Base-by-base conservation (phyloP, 23 tunicate species). In the Styela clava region DNA sequence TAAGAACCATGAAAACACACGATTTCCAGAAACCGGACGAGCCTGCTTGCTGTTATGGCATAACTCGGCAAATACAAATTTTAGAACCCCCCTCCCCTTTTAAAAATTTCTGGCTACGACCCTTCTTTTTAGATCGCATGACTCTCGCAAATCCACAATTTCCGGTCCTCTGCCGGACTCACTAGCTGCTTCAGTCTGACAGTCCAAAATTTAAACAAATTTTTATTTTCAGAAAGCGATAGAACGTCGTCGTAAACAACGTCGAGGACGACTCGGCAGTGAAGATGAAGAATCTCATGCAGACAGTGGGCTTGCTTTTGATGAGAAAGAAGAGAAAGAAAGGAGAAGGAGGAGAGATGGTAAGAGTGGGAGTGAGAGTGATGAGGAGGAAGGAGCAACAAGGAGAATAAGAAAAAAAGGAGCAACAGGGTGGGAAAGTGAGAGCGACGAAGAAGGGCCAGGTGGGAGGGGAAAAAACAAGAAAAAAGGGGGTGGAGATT, bases 251-350 rank as follows among this genome's bases (percentile, higher is more conserved):
- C 83, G 83, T 21, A 76, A 76, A 52, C 27, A 27, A 44, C 52
- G 81, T 21, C 35, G 81, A 22, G 78, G 25, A 16, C 52, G 68
- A 23, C 33, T 79, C 21, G 87, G 79, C n/a, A 82, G 87, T 63
- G 87, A 88, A 27, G 88, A 88, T 24, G 95, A 89, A 2, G 70
- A 80, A 25, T 85, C 83, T 9, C 31, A 87, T 27, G 97, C 97
- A 19, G 97, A 91, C 83, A 81, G 87, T 71, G 97, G 97, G 3
- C 85, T 91, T 34, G 97, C 97, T 3, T 91, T 91, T 74, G 85
- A 87, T 68, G 97, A 91, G 65, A 91, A 63, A 20, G 97, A 91
- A 73, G 97, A 79, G 27, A 68, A 87, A 44, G 97, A 91, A 64
- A 44, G 97, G 68, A 82, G 90, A 32, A 69, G 97, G 62, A 78